Conservation (phyloP, 2,888 invertebrate genomes). For the Myopa testacea region DNA sequence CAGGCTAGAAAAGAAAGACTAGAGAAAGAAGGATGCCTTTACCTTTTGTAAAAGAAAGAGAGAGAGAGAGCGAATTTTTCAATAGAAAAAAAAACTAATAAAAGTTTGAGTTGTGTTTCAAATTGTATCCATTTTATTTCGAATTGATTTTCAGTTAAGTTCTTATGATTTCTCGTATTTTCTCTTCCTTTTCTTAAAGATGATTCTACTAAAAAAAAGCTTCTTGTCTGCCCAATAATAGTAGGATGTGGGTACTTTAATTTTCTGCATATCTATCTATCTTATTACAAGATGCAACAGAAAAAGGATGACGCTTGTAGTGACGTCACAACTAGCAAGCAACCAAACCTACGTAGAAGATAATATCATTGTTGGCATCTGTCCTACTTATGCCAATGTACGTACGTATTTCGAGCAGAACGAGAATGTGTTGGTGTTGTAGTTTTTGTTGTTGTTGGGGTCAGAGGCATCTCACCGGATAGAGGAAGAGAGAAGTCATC, state of each 20-base stretch:
- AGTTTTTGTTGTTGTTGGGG: background rate
- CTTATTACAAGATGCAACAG: no score
- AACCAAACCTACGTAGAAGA: constrained; percentile 20
- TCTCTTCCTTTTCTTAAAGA: no score
- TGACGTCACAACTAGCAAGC: constrained; percentile 41
- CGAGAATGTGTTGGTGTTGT: background rate
- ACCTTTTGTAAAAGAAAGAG: no score
- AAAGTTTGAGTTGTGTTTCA: no score
- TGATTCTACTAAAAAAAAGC: no score
- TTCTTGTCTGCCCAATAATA: background rate
- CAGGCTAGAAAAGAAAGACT: background rate
- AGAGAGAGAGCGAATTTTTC: no score
- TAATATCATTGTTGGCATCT: constrained; percentile 45
- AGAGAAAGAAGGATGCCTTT: no score
- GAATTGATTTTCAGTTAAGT: no score
- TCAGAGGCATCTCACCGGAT: background rate
- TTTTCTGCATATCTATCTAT: constrained; percentile 1
- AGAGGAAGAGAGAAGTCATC: no score
- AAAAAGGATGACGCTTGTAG: constrained; percentile 25
- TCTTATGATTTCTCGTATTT: no score
- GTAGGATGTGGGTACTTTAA: background rate
- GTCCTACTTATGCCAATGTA: constrained; percentile 44
- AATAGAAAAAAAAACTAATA: no score
- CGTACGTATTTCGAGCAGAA: background rate
- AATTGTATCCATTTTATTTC: no score